These are phyloP conservation scores for Halyomorpha halys DNA, from an alignment of 1,140 invertebrate species.

Conservation along the genomic window DNA sequence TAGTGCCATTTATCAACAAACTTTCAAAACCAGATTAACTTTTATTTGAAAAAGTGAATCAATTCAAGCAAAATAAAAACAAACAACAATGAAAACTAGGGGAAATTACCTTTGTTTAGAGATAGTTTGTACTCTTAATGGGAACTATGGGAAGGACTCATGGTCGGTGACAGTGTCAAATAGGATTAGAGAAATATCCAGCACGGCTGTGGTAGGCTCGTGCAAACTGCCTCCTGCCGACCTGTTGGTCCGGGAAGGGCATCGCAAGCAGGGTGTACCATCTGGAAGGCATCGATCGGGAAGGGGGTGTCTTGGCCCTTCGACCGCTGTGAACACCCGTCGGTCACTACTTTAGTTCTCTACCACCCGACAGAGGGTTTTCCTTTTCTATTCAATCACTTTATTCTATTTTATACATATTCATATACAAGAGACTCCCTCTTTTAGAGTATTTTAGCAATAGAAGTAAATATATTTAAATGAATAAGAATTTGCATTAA, in stretches of 20 bases:
- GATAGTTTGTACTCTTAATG: conserved; percentile 21
- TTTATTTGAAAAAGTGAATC: too few species aligned
- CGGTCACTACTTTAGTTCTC: background rate
- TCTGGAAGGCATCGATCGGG: conserved; percentile 52
- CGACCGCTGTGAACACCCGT: conserved; percentile 27
- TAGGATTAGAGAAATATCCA: conserved; percentile 70
- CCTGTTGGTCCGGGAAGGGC: conserved; percentile 82
- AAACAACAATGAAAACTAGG: background rate
- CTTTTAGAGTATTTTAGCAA: too few species aligned
- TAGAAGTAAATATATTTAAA: too few species aligned
- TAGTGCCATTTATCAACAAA: background rate
- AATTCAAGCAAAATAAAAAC: too few species aligned
- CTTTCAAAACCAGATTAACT: too few species aligned
- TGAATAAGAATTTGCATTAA: too few species aligned
- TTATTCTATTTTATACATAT: too few species aligned
- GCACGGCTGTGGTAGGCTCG: conserved; percentile 62
- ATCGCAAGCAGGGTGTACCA: conserved; percentile 83
- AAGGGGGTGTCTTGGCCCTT: conserved; percentile 35
- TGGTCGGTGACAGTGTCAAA: conserved; percentile 30
- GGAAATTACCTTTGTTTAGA: background rate
- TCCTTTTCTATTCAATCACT: too few species aligned
- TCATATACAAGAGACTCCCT: too few species aligned
- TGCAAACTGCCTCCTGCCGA: conserved; percentile 69
- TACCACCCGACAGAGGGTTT: too few species aligned
- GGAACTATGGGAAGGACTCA: conserved; percentile 13